These are phyloP conservation scores for Boulengeromyrus knoepffleri DNA, from an alignment of 2,113 vertebrate species.

Conservation along the genomic window DNA sequence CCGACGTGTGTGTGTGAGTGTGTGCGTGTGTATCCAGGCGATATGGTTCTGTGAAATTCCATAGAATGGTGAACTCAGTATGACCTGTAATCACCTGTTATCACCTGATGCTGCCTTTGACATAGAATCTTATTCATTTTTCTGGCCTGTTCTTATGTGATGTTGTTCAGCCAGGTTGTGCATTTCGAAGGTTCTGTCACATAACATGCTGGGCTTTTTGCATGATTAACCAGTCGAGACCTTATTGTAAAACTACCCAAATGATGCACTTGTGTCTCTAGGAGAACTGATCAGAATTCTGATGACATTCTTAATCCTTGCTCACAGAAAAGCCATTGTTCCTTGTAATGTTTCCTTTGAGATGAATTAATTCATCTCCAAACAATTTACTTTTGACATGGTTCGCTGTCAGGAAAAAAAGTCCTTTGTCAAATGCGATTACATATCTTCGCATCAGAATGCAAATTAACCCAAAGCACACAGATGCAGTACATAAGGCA, in stretches of 20 bases:
- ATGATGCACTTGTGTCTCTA: conserved; percentile 6
- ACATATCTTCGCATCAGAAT: conserved; percentile 27
- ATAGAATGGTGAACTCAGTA: not conserved
- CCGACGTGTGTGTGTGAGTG: no score
- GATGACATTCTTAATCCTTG: conserved; percentile 21
- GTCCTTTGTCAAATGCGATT: conserved; percentile 22
- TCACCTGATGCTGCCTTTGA: not conserved
- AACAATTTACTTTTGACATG: conserved; percentile 30
- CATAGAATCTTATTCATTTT: conserved; percentile 15
- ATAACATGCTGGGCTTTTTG: not conserved
- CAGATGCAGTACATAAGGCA: conserved; percentile 21
- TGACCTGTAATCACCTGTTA: not conserved
- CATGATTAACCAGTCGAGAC: not conserved
- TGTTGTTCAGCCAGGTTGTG: not conserved
- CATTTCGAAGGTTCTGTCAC: not conserved
- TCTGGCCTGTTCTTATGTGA: conserved; percentile 12
- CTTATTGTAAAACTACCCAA: not conserved
- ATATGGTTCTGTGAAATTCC: not conserved
- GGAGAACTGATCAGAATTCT: conserved; percentile 16
- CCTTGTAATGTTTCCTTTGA: conserved; percentile 18
- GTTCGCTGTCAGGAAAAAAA: conserved; percentile 20
- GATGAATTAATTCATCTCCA: conserved; percentile 27
- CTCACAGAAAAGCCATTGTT: conserved; percentile 24
- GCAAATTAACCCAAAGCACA: conserved; percentile 20
- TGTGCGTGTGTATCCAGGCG: not conserved